Evolutionary conservation across 2,797 vertebrate species (phyloP), one percentile per base, ranked within the genome.

Genomic region (Coluber constrictor): DNA sequence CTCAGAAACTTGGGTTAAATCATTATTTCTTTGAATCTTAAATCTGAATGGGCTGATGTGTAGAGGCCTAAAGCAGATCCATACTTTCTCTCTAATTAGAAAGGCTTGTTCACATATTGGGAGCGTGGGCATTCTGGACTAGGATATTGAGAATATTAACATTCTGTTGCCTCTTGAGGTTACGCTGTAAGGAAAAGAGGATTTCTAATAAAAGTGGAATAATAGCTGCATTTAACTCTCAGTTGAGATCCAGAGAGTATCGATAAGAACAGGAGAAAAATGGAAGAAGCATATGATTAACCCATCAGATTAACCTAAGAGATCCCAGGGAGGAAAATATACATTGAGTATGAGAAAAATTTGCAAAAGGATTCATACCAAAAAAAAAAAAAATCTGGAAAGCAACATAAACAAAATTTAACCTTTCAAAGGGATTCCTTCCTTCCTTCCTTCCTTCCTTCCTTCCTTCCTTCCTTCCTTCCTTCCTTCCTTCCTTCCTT

Each of bases 401-500:
- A 92, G 95, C 96, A 97, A 95, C 56, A 2, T 93, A 93, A 89
- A 8, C 63, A 87, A 93, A 92, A 60, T 94, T 96, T 47, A 79
- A 59, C 47, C 90, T 83, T 91, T 89, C 57, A 88, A 54, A 90
- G 15, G 54, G 61, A 74, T 61, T 8, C 4, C 16, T 57, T 18
- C 56, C 55, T 15, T 13, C 55, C 55, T 13, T 54, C 51, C 51
- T 16, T 11, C 13, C 29, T 61, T 47, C 47, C 92, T 66, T 90
- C 8, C 57, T 74, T 90, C 90, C 88, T 43, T 43, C 25, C 60
- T 10, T 12, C 13, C n/a, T 59, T 43, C 37, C 90, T 66, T 90
- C 8, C 25, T 29, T 23, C 56, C 7, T 37, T 56, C 60, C 37
- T 61, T 0, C 23, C 25, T 66, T 56, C 11, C 56, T 43, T 13